Evolutionary conservation across 2,797 vertebrate species (phyloP).

Genomic region (Acestrorhynchus altus): DNA sequence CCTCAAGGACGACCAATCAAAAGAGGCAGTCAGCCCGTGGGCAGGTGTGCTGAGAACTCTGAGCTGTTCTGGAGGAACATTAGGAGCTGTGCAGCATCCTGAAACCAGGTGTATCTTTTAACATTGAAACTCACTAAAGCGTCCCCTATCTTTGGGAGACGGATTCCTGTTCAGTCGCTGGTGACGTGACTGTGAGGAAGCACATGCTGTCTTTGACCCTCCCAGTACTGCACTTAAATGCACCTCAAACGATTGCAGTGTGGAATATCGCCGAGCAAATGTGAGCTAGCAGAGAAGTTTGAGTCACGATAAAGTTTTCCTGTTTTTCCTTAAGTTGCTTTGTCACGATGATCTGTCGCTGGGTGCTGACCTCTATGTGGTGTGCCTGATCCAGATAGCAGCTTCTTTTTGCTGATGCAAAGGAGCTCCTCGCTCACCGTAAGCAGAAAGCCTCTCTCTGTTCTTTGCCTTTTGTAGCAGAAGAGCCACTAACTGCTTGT

Average conservation of each 20-base stretch:
- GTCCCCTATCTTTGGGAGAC: too few species aligned
- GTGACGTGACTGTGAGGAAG: too few species aligned
- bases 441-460: constrained; percentile 20
- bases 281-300: background rate
- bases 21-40: constrained; percentile 26
- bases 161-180: too few species aligned
- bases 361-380: constrained; percentile 14
- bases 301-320: background rate
- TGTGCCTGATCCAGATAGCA: background rate
- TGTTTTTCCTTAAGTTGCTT: background rate
- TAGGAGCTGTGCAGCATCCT: background rate
- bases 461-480: constrained; percentile 15
- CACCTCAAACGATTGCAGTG: too few species aligned
- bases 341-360: background rate
- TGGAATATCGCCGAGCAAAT: background rate
- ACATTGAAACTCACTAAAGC: too few species aligned
- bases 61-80: background rate
- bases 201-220: too few species aligned
- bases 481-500: constrained; percentile 35
- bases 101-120: constrained; percentile 6
- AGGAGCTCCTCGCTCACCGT: background rate
- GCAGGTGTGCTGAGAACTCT: background rate
- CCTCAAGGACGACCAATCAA: constrained; percentile 52
- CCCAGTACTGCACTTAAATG: too few species aligned
- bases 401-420: constrained; percentile 1